Conservation (phyloP, 2,888 invertebrate genomes). For the Stenolophus ochropezus region DNA sequence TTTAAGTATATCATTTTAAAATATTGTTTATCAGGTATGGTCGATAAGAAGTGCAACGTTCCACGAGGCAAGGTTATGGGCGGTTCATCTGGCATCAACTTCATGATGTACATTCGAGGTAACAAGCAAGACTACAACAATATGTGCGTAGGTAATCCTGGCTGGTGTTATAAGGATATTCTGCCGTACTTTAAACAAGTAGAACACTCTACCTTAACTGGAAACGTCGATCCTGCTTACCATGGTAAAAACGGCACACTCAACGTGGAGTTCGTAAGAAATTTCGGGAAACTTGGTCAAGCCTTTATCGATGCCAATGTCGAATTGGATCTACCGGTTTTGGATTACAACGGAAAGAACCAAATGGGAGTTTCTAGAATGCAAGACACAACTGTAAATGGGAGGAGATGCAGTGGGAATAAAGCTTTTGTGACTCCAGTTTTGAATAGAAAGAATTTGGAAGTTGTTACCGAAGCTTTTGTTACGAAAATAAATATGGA, state of each 20-base stretch:
- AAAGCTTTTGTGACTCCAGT: conserved; percentile 79
- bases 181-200: conserved; percentile 83
- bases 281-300: neutral
- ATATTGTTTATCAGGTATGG: conserved; percentile 74
- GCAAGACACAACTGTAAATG: conserved; percentile 78
- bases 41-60: conserved; percentile 81
- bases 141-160: conserved; percentile 83
- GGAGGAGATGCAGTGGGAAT: conserved; percentile 79
- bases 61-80: conserved; percentile 87
- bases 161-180: conserved; percentile 82
- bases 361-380: conserved; percentile 77
- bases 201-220: conserved; percentile 79
- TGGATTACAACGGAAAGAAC: conserved; percentile 65
- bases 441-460: conserved; percentile 76
- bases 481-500: conserved; percentile 65
- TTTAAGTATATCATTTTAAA: too few species aligned
- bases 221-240: conserved; percentile 71
- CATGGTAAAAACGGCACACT: conserved; percentile 71
- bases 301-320: neutral
- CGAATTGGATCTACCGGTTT: conserved; percentile 34
- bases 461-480: conserved; percentile 72
- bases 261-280: conserved; percentile 68
- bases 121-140: conserved; percentile 80
- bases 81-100: conserved; percentile 84
- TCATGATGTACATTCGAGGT: conserved; percentile 85